These are phyloP conservation scores for Callyntrura guangdongensis DNA, from an alignment of 2,888 invertebrate species.

Conservation along the genomic window DNA sequence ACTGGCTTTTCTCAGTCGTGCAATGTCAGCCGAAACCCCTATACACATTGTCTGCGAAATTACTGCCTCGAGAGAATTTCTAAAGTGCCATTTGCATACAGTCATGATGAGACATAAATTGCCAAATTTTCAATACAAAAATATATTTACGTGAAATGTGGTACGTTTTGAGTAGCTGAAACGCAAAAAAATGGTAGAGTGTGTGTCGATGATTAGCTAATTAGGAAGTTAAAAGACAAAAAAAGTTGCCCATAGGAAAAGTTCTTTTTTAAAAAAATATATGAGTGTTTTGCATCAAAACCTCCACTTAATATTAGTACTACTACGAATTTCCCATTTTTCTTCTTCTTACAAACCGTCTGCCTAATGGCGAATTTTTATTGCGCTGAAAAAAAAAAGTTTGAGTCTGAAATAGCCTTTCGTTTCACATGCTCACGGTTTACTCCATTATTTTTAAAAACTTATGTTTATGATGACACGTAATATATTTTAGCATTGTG, in stretches of 20 bases:
- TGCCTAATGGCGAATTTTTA: not conserved
- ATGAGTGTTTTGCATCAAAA: not conserved
- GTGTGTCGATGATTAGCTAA: slow-evolving; percentile 63
- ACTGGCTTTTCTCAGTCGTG: not conserved
- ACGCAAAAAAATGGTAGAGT: slow-evolving; percentile 1
- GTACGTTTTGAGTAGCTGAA: slow-evolving; percentile 22
- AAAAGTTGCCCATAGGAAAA: slow-evolving; percentile 6
- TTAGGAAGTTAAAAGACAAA: slow-evolving; percentile 36
- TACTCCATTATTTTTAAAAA: not conserved
- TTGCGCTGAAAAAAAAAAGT: not conserved
- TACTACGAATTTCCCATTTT: not conserved
- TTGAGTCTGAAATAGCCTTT: not conserved
- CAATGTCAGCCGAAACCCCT: not conserved
- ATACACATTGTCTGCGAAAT: slow-evolving; percentile 9
- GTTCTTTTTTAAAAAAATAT: not conserved
- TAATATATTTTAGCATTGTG: slow-evolving; percentile 9
- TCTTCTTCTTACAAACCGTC: not conserved
- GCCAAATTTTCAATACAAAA: slow-evolving; percentile 50
- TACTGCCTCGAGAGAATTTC: slow-evolving; percentile 23
- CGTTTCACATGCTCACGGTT: not conserved
- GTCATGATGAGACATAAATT: slow-evolving; percentile 39
- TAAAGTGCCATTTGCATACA: slow-evolving; percentile 49
- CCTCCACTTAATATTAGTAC: slow-evolving; percentile 3
- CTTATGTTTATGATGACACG: slow-evolving; percentile 16
- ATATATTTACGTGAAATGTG: slow-evolving; percentile 24